Conservation (phyloP, 2,888 invertebrate species). For the Opisthograptis luteolata region DNA sequence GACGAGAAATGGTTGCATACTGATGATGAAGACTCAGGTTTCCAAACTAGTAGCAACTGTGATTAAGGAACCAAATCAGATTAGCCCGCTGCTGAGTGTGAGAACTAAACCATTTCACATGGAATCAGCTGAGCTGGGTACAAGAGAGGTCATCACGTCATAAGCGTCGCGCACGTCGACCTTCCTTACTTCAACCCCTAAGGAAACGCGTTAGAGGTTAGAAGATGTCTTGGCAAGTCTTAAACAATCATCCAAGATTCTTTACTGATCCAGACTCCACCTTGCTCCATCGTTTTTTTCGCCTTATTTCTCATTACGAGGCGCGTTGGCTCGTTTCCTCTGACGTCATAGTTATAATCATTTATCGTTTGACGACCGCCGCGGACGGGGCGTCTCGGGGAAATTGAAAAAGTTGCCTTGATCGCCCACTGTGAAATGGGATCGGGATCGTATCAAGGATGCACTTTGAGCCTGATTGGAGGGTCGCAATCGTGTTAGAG, state of each 20-base stretch:
- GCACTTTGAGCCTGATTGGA: conserved; percentile 30
- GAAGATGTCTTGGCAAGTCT: not conserved
- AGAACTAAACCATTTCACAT: too few relatives aligned
- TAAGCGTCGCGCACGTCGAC: too few relatives aligned
- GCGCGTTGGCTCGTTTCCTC: conserved; percentile 66
- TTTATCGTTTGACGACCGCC: conserved; percentile 78
- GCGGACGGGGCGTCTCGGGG: conserved; percentile 49
- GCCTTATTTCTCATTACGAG: conserved; percentile 71
- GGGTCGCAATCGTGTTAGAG: conserved; percentile 3
- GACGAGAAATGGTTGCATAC: too few relatives aligned
- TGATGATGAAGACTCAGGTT: too few relatives aligned
- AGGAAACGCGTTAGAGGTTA: too few relatives aligned
- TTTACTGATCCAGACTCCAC: conserved; percentile 35
- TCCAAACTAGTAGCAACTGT: too few relatives aligned
- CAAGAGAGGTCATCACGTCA: too few relatives aligned
- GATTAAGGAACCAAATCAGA: too few relatives aligned
- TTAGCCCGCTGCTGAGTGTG: too few relatives aligned
- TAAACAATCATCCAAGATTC: conserved; percentile 1
- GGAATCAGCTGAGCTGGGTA: too few relatives aligned
- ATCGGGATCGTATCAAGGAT: conserved; percentile 40
- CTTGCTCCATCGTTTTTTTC: conserved; percentile 43
- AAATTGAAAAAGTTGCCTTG: conserved; percentile 76
- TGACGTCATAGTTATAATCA: conserved; percentile 79
- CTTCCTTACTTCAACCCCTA: too few relatives aligned
- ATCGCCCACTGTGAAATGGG: conserved; percentile 59